Conservation (phyloP, 2,797 vertebrate species). For the Enteromius radiatus region DNA sequence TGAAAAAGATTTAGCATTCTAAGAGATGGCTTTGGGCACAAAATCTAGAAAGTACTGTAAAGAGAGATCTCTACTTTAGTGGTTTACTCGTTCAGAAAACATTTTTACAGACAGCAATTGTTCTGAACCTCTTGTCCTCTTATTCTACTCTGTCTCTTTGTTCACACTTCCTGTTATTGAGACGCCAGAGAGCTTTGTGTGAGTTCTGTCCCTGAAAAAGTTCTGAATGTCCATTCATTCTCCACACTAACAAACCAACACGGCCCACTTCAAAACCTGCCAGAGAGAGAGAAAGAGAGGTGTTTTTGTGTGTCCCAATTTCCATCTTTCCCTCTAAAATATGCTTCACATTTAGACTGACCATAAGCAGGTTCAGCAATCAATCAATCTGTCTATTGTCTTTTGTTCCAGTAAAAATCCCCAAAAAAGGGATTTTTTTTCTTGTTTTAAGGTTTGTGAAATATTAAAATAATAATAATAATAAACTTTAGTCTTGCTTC, state of each 20-base stretch:
- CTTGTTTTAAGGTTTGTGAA: too few relatives aligned
- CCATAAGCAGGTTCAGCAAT: neutral
- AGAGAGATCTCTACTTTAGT: neutral
- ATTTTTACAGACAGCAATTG: slow-evolving; percentile 2
- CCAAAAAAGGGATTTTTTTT: neutral
- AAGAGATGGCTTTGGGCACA: neutral
- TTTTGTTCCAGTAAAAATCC: neutral
- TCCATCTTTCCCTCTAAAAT: neutral
- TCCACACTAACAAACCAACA: slow-evolving; percentile 36
- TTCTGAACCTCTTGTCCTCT: neutral
- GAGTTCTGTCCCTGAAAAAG: slow-evolving; percentile 41
- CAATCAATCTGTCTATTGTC: neutral
- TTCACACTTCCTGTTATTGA: slow-evolving; percentile 47
- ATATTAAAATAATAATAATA: too few relatives aligned
- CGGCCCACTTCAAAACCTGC: slow-evolving; percentile 1
- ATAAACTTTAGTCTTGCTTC: too few relatives aligned
- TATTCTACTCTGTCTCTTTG: slow-evolving; percentile 29
- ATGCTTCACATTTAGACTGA: neutral
- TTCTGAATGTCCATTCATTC: slow-evolving; percentile 37
- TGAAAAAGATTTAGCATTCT: neutral
- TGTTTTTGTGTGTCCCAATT: neutral
- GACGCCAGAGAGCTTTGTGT: slow-evolving; percentile 19
- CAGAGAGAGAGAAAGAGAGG: neutral
- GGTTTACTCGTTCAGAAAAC: slow-evolving; percentile 28
- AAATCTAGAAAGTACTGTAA: neutral